Conservation (phyloP, 2,113 vertebrate species). For the Podarcis cretensis region DNA sequence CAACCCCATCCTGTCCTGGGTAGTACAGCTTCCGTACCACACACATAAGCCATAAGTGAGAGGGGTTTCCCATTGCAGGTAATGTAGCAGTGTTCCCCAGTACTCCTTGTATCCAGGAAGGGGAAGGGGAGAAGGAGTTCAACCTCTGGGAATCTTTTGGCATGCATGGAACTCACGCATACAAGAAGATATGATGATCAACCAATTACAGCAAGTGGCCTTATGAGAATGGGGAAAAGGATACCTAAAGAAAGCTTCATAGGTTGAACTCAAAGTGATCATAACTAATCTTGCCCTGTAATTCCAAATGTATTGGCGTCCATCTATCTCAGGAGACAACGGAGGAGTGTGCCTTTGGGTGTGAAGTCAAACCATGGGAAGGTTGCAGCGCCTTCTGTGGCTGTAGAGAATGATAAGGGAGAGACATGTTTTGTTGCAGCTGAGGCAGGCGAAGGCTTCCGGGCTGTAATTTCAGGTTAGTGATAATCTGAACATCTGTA, state of each 20-base stretch:
- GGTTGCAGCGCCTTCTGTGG: too few relatives aligned
- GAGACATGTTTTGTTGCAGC: too few relatives aligned
- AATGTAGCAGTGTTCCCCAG: neutral
- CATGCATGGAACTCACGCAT: neutral
- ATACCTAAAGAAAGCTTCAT: neutral
- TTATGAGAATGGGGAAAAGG: neutral
- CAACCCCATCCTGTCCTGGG: too few relatives aligned
- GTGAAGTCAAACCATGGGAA: neutral
- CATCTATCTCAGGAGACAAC: too few relatives aligned
- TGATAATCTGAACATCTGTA: neutral
- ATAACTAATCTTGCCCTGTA: too few relatives aligned
- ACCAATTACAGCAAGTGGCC: neutral
- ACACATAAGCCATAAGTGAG: too few relatives aligned
- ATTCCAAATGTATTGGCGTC: neutral
- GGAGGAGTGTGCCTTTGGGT: neutral
- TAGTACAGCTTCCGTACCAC: too few relatives aligned
- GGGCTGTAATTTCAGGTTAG: neutral
- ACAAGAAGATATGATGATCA: neutral
- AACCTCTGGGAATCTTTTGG: neutral
- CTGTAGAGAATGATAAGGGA: too few relatives aligned
- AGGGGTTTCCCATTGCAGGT: neutral
- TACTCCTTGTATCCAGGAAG: neutral
- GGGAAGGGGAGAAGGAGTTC: too few relatives aligned
- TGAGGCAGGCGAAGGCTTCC: too few relatives aligned
- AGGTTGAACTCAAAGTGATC: neutral